Percentiles rank a stretch among this genome's conserved stretches.
These are phyloP conservation scores for Folsomia candida DNA, from an alignment of 2,888 invertebrate genomes.

Conservation along the genomic window DNA sequence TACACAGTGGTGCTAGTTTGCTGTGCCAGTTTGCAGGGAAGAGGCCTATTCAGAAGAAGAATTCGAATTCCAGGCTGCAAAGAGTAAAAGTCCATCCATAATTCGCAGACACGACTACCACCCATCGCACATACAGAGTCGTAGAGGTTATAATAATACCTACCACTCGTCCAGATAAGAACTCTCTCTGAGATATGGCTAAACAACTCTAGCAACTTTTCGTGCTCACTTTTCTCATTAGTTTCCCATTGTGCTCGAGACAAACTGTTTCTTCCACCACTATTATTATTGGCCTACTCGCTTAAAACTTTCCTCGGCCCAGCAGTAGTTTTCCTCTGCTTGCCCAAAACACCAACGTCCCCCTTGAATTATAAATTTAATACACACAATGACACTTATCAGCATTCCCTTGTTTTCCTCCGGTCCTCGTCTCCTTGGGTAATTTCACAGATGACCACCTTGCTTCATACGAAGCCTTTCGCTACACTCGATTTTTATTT, in stretches of 20 bases:
- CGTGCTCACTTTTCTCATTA: slow-evolving; percentile 19
- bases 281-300: background rate
- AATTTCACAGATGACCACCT: background rate
- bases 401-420: background rate
- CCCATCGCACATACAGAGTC: background rate
- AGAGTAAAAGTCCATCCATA: background rate
- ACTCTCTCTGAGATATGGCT: background rate
- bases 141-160: background rate
- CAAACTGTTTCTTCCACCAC: slow-evolving; percentile 12
- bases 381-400: background rate
- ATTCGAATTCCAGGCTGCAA: background rate
- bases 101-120: too few relatives aligned
- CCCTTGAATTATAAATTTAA: slow-evolving; percentile 5
- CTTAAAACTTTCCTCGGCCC: slow-evolving; percentile 16
- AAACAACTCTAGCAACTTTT: slow-evolving; percentile 9
- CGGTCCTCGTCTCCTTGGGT: background rate
- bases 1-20: background rate
- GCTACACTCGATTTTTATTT: too few relatives aligned
- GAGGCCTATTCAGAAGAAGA: too few relatives aligned
- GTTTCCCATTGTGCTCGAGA: slow-evolving; percentile 16
- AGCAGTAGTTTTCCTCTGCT: background rate
- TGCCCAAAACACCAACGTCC: background rate
- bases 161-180: background rate
- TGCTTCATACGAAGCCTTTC: too few relatives aligned
- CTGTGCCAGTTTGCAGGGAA: background rate